phyloP scores from a whole-genome alignment of 1,140 invertebrate genomes.

The Anthonomus grandis region DNA sequence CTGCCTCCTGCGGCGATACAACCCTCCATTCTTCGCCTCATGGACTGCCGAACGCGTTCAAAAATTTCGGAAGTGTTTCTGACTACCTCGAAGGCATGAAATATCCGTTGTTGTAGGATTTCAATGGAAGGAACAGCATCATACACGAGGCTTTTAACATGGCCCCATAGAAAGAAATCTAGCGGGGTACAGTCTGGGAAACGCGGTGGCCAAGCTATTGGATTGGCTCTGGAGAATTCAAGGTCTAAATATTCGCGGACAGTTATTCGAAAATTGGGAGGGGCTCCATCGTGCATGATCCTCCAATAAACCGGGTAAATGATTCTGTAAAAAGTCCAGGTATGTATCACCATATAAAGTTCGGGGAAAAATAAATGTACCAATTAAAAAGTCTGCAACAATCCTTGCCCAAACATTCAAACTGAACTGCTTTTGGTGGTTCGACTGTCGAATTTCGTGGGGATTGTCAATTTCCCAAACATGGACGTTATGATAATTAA shows the following conservation, averaged over 20 bases:
- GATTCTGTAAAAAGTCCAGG: not conserved
- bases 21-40: no score
- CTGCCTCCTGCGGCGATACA: no score
- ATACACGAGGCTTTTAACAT: not conserved
- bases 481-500: no score
- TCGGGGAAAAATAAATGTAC: not conserved
- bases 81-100: not conserved
- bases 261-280: not conserved
- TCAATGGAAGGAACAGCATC: not conserved
- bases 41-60: not conserved
- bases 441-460: slow-evolving; percentile 2
- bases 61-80: slow-evolving; percentile 1
- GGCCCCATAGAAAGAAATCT: not conserved
- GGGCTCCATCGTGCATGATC: not conserved
- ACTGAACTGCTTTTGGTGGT: slow-evolving; percentile 6
- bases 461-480: slow-evolving; percentile 3
- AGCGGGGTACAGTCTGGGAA: not conserved
- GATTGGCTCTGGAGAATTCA: not conserved
- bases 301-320: not conserved
- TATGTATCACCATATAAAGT: slow-evolving; percentile 5
- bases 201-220: not conserved
- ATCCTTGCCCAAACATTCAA: slow-evolving; percentile 4
- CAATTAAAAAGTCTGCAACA: not conserved
- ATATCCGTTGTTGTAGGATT: not conserved
- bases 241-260: no score